These are phyloP conservation scores for Standfussiana lucernea DNA, from an alignment of 2,888 invertebrate species.

Conservation along the genomic window DNA sequence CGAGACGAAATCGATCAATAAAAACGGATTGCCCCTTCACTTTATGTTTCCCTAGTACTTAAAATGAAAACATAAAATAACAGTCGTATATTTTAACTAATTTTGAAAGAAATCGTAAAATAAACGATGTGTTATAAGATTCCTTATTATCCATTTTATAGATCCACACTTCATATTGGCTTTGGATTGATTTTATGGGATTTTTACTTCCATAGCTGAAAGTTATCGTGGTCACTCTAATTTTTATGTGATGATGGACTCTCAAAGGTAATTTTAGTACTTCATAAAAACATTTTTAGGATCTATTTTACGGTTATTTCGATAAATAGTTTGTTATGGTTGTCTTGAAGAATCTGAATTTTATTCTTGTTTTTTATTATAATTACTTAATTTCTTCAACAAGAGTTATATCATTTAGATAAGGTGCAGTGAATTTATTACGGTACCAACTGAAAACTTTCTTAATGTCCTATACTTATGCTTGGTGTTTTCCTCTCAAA, in stretches of 20 bases:
- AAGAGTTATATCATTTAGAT: neutral
- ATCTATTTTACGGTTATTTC: conserved; percentile 44
- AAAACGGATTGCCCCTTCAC: conserved; percentile 45
- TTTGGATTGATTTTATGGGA: conserved; percentile 57
- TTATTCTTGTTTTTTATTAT: conserved; percentile 21
- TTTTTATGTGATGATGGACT: conserved; percentile 64
- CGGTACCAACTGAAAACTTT: neutral
- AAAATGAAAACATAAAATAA: conserved; percentile 53
- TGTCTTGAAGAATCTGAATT: conserved; percentile 12
- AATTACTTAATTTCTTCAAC: conserved; percentile 18
- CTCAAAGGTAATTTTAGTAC: conserved; percentile 54
- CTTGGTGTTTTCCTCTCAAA: neutral
- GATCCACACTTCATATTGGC: conserved; percentile 61
- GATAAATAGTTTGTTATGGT: conserved; percentile 29
- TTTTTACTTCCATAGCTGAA: conserved; percentile 59
- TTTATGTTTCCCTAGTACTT: conserved; percentile 57
- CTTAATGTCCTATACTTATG: neutral
- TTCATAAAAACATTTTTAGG: conserved; percentile 60
- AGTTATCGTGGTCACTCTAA: conserved; percentile 61
- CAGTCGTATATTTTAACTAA: conserved; percentile 52
- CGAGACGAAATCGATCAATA: conserved; percentile 58
- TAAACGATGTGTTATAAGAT: conserved; percentile 57
- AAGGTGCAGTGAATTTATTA: neutral
- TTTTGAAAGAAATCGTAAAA: conserved; percentile 64
- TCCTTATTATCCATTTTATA: conserved; percentile 54